Evolutionary conservation across 2,797 vertebrate genomes (phyloP).

Genomic region (Myripristis murdjan): DNA sequence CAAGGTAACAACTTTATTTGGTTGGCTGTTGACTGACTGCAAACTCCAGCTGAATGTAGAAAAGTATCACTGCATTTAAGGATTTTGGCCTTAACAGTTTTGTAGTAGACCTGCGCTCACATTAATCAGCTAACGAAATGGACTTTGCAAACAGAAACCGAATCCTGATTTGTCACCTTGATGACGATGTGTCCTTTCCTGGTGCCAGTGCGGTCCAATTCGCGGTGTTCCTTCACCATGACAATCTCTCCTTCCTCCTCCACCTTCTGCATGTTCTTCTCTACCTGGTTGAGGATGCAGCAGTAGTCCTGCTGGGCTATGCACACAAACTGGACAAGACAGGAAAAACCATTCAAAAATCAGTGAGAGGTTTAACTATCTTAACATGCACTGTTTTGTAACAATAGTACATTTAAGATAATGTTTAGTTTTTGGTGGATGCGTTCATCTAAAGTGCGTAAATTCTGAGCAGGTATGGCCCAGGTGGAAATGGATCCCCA

Average conservation of each 20-base stretch:
- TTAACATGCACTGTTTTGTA: neutral
- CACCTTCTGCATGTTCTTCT: slow-evolving; percentile 99
- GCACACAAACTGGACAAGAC: slow-evolving; percentile 90
- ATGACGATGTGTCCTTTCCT: slow-evolving; percentile 99
- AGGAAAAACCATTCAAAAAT: neutral
- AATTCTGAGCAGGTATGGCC: neutral
- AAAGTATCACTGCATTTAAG: neutral
- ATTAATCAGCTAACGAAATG: neutral
- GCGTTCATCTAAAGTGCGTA: neutral
- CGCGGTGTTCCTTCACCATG: slow-evolving; percentile 99
- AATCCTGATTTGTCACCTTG: slow-evolving; percentile 87
- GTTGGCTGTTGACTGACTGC: neutral
- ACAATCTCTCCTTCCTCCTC: slow-evolving; percentile 99
- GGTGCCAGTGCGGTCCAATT: slow-evolving; percentile 97
- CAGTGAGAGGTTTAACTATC: neutral
- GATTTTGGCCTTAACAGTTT: neutral
- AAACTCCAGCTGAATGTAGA: no score
- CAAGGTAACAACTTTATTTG: neutral
- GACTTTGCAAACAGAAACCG: neutral
- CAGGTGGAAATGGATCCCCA: neutral
- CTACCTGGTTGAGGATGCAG: slow-evolving; percentile 99
- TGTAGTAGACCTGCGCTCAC: neutral
- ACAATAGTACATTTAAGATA: neutral
- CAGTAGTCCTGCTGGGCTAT: slow-evolving; percentile 99
- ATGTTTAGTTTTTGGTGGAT: neutral